Conservation (phyloP, 2,797 vertebrate genomes). For the Intellagama lesueurii region DNA sequence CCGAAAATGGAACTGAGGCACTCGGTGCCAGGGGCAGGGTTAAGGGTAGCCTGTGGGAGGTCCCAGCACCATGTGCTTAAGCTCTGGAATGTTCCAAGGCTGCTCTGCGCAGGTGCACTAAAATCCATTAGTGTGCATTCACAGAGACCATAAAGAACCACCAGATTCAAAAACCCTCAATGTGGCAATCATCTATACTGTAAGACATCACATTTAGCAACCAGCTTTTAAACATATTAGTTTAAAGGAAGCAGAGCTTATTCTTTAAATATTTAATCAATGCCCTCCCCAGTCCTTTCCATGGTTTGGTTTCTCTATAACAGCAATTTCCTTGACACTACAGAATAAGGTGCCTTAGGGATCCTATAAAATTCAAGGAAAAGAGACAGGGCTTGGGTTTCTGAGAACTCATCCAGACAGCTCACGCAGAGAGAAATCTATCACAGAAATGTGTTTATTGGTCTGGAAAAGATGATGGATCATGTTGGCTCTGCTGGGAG, state of each 20-base stretch:
- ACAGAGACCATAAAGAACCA: background rate
- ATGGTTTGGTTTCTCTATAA: constrained; percentile 49
- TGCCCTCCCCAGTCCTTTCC: background rate
- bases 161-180: background rate
- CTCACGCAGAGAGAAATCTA: constrained; percentile 14
- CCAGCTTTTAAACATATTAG: constrained; percentile 18
- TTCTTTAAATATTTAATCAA: background rate
- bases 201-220: background rate
- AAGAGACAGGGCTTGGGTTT: constrained; percentile 42
- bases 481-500: background rate
- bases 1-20: no score
- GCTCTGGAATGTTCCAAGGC: no score
- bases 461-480: constrained; percentile 46
- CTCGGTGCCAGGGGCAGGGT: no score
- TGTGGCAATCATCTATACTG: background rate
- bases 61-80: no score
- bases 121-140: no score
- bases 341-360: constrained; percentile 39
- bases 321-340: constrained; percentile 43
- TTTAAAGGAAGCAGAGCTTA: constrained; percentile 20
- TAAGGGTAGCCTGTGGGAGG: no score
- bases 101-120: no score
- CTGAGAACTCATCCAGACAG: constrained; percentile 43
- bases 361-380: constrained; percentile 10
- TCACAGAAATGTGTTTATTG: constrained; percentile 38